A percentile compares a stretch with the other conserved stretches of the same genome.
phyloP scores from a whole-genome alignment of 2,113 vertebrate genomes.

The Osmerus mordax region DNA sequence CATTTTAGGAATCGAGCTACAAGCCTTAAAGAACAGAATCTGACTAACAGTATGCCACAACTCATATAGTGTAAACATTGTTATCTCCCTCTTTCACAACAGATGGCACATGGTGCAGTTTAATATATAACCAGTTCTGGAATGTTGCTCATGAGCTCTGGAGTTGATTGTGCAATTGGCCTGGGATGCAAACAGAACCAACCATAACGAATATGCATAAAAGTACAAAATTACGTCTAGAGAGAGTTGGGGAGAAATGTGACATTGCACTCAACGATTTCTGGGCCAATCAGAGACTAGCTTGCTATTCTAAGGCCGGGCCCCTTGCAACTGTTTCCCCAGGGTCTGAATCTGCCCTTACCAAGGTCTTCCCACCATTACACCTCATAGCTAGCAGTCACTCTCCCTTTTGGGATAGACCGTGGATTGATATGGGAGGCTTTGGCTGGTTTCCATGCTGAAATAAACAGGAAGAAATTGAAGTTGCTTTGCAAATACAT shows the following conservation, averaged over 20 bases:
- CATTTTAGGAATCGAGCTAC: constrained; percentile 41
- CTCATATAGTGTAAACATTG: constrained; percentile 66
- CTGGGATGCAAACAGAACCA: constrained; percentile 40
- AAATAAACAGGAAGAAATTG: background rate
- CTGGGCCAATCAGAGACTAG: background rate
- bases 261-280: background rate
- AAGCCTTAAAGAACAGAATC: background rate
- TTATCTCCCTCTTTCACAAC: constrained; percentile 67
- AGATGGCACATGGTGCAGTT: constrained; percentile 68
- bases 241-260: constrained; percentile 37
- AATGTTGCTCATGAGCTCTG: constrained; percentile 66
- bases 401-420: background rate
- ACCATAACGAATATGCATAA: constrained; percentile 35
- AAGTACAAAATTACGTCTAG: constrained; percentile 41
- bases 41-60: constrained; percentile 43
- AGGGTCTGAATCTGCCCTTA: constrained; percentile 25
- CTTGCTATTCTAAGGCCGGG: constrained; percentile 7
- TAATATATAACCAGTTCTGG: constrained; percentile 66
- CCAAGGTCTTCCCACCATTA: constrained; percentile 36
- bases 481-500: background rate
- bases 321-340: constrained; percentile 42
- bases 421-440: background rate
- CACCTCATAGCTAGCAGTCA: background rate
- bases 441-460: background rate
- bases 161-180: constrained; percentile 66